Conservation (phyloP, 2,888 invertebrate species). For the Tryphoninae sp. region DNA sequence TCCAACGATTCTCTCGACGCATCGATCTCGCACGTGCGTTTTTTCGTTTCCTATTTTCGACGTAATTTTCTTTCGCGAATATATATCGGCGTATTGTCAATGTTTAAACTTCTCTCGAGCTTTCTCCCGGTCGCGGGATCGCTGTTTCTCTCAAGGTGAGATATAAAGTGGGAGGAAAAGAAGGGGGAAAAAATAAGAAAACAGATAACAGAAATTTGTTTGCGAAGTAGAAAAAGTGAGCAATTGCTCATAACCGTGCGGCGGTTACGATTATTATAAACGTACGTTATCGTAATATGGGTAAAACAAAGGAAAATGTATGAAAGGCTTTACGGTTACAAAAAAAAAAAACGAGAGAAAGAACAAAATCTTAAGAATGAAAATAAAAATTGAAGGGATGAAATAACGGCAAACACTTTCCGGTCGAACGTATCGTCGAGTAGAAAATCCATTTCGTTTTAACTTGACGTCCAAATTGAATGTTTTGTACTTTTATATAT, state of each 20-base stretch:
- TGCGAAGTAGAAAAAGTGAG: neutral
- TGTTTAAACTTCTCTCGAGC: constrained; percentile 43
- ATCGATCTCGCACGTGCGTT: constrained; percentile 71
- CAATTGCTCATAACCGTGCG: neutral
- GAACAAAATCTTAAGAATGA: constrained; percentile 20
- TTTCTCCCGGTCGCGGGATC: neutral
- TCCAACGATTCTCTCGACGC: constrained; percentile 25
- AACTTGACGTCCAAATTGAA: constrained; percentile 85
- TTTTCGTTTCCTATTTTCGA: constrained; percentile 69
- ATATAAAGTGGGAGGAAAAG: neutral
- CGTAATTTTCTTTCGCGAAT: neutral
- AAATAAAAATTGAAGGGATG: constrained; percentile 30
- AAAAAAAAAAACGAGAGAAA: neutral
- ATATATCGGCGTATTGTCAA: constrained; percentile 47
- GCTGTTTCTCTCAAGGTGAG: neutral
- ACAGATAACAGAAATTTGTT: too few relatives aligned
- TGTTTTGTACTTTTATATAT: constrained; percentile 82
- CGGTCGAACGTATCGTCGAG: constrained; percentile 77
- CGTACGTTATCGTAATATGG: neutral
- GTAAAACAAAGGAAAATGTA: neutral
- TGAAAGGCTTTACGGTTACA: neutral
- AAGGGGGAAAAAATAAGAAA: neutral
- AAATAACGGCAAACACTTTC: constrained; percentile 52
- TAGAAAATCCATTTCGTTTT: constrained; percentile 85
- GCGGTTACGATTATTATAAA: constrained; percentile 20